Evolutionary conservation across 1,140 invertebrate genomes (phyloP).

Genomic region (Leptoteleia sp.): DNA sequence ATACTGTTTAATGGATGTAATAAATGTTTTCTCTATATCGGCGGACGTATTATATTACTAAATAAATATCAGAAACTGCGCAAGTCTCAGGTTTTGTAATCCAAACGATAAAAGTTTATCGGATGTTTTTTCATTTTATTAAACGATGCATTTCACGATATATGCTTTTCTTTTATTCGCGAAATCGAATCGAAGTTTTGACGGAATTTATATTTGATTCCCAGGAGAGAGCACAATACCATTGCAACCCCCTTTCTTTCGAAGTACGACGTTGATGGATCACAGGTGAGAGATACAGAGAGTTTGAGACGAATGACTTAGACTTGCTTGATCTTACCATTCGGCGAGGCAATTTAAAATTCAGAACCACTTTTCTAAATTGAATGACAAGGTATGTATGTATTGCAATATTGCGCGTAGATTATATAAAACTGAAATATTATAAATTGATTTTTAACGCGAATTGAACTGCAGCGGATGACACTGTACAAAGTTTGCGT

Average conservation of each 20-base stretch:
- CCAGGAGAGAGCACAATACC: constrained; percentile 36
- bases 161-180: constrained; percentile 57
- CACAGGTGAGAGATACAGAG: constrained; percentile 69
- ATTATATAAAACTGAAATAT: constrained; percentile 6
- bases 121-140: constrained; percentile 44
- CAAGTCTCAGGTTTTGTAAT: constrained; percentile 10
- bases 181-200: constrained; percentile 63
- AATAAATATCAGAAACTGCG: constrained; percentile 17
- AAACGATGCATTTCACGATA: constrained; percentile 44
- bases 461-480: too few species aligned
- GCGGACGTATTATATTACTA: neutral
- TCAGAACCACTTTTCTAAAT: constrained; percentile 36
- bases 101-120: constrained; percentile 32
- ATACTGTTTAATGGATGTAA: neutral
- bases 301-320: constrained; percentile 60
- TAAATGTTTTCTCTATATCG: neutral
- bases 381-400: constrained; percentile 16
- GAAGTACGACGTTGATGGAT: constrained; percentile 69
- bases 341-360: constrained; percentile 40
- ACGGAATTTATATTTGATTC: constrained; percentile 64
- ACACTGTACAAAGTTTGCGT: too few species aligned
- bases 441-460: neutral
- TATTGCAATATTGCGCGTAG: constrained; percentile 12
- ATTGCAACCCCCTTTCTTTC: constrained; percentile 52
- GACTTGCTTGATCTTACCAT: constrained; percentile 37